Evolutionary conservation across 2,797 vertebrate genomes (phyloP).

Genomic region (Scolopax rusticola): DNA sequence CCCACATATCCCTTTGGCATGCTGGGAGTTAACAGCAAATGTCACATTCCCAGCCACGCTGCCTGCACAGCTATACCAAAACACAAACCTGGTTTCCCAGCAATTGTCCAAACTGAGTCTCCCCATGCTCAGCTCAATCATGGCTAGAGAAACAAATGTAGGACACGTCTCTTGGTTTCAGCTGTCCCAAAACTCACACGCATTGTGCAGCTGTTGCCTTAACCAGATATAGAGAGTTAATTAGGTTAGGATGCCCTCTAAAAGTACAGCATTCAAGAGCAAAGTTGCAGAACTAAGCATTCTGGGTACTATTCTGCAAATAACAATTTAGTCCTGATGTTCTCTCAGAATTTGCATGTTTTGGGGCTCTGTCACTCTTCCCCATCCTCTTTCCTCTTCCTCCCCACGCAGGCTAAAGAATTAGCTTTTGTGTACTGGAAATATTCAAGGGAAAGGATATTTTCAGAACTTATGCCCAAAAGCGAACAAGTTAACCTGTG

Average conservation of each 20-base stretch:
- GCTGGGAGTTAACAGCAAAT: background rate
- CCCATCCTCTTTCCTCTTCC: background rate
- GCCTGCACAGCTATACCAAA: background rate
- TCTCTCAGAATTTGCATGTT: background rate
- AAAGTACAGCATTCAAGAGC: constrained; percentile 1
- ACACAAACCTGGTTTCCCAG: constrained; percentile 14
- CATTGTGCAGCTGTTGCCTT: constrained; percentile 54
- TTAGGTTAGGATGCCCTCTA: constrained; percentile 54
- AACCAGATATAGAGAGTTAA: constrained; percentile 48
- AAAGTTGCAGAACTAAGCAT: constrained; percentile 22
- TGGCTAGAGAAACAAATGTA: background rate
- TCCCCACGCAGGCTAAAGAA: background rate
- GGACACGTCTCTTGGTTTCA: background rate
- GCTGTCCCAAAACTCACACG: background rate
- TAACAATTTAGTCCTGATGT: background rate
- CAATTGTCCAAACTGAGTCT: background rate
- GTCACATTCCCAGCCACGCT: background rate
- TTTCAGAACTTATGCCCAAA: background rate
- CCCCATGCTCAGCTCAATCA: background rate
- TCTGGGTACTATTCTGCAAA: background rate
- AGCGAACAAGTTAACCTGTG: background rate
- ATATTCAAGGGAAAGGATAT: background rate
- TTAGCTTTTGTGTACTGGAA: background rate
- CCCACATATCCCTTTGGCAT: background rate
- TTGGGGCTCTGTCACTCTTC: background rate